phyloP scores from a whole-genome alignment of 1,140 invertebrate genomes.

The Andrena cerasifolii region DNA sequence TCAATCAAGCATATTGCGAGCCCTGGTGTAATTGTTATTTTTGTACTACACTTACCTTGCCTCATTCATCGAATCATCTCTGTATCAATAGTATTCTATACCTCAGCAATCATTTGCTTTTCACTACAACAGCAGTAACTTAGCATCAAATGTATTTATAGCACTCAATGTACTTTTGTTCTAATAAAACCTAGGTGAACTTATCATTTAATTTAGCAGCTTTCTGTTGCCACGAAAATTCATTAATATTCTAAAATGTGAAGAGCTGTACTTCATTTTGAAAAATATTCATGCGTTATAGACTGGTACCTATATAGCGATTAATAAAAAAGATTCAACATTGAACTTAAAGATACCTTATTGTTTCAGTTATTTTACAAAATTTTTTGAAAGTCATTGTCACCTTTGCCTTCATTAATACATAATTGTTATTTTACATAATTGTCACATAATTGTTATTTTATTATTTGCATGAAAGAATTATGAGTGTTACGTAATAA shows the following conservation, averaged over 20 bases:
- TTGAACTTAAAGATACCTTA: not conserved
- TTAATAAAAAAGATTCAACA: not conserved
- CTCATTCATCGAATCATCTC: not conserved
- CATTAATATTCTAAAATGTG: not conserved
- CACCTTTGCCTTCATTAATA: not conserved
- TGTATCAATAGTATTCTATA: not conserved
- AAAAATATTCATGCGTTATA: no score
- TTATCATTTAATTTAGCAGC: not conserved
- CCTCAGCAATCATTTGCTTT: not conserved
- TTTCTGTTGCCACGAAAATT: not conserved
- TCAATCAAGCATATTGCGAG: not conserved
- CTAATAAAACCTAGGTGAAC: not conserved
- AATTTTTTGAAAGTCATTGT: not conserved
- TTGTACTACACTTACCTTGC: not conserved
- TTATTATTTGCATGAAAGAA: not conserved
- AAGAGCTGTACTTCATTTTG: not conserved
- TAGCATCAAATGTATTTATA: not conserved
- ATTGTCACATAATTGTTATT: no score
- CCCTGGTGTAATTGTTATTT: constrained; percentile 18
- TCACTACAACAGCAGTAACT: not conserved
- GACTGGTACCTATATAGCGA: no score
- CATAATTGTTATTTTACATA: no score
- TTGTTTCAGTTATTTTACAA: no score
- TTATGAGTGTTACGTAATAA: constrained; percentile 12
- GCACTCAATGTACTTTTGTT: not conserved